Base-by-base conservation (phyloP, 2,888 invertebrate genomes). In the Lapara coniferarum region DNA sequence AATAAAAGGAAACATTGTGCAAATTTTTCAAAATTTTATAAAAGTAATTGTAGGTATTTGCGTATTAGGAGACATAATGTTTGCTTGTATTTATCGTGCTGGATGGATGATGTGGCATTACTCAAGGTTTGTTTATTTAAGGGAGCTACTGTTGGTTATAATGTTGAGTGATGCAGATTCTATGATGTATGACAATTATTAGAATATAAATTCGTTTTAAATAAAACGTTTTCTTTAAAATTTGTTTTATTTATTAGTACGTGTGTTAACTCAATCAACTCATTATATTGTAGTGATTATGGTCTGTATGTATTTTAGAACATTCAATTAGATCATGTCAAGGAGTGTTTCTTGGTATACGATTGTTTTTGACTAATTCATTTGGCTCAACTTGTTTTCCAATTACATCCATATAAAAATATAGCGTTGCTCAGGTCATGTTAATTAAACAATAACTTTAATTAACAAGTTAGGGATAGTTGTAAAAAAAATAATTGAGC, bases 171-270 rank as follows among this genome's bases (percentile, higher is more conserved):
- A 13, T 56, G 67, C 67, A 44, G 55, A 55, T 67, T 46, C 44
- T 57, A 67, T 56, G 46, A 67, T 67, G 57, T 67, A 46, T 55
- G 55, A 53, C 55, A 53, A 44, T 37, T 14, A 44, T 44, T 51
- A 67, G 67, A 57, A 67, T 67, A 46, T 57, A 57, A 57, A 49
- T 57, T 67, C 56, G 25, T 67, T 67, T 67, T 67, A 57, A 67
- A 55, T 44, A 67, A 46, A 67, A 49, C 52, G 57, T 67, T 63
- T 63, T 63, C 63, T 63, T 63, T 37, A 46, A 44, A 16, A 44
- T n/a, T 44, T 16, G 37, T 44, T 44, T 59, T 59, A 30, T 37
- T 57, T 57, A 12, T 1, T 4, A 6, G 6, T 5, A 8, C 8
- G 16, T 16, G 16, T n/a, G n/a, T 25, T 25, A 25, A 25, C 25